These are phyloP conservation scores for Pseudomugil gertrudae DNA, from an alignment of 2,797 vertebrate genomes.

Conservation along the genomic window DNA sequence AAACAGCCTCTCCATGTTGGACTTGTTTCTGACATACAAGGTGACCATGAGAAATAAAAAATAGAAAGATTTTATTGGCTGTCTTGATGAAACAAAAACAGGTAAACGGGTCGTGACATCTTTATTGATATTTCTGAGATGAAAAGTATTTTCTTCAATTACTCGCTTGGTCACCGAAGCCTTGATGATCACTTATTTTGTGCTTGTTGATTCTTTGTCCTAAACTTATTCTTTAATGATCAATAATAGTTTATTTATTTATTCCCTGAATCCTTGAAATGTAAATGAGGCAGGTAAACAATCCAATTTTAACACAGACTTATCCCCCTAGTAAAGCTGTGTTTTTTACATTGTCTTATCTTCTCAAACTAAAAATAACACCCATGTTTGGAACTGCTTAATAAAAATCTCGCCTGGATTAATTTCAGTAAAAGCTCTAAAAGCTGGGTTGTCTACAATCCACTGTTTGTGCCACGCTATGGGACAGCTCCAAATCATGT, in stretches of 20 bases:
- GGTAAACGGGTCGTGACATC: neutral
- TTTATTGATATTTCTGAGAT: neutral
- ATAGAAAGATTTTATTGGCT: constrained; percentile 13
- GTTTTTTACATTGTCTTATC: neutral
- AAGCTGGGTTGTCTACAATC: constrained; percentile 11
- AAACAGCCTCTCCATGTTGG: constrained; percentile 24
- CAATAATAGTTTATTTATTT: neutral
- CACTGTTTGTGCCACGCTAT: constrained; percentile 21
- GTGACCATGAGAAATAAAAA: neutral
- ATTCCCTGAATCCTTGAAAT: neutral
- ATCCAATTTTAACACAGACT: neutral
- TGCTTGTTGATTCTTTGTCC: neutral
- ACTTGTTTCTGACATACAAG: constrained; percentile 45
- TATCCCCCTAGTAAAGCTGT: neutral
- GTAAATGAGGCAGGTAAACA: neutral
- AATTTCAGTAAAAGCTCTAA: constrained; percentile 52
- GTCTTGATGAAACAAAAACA: constrained; percentile 31
- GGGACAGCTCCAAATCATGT: constrained; percentile 36
- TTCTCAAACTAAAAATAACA: constrained; percentile 36
- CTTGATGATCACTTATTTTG: neutral
- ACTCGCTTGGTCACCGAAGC: too few relatives aligned
- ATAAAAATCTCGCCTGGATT: constrained; percentile 37
- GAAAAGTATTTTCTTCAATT: neutral
- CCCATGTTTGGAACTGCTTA: constrained; percentile 15
- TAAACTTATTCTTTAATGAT: neutral